These are phyloP conservation scores for Styela plicata DNA, from an alignment of 23 tunicate genomes.

Conservation along the genomic window DNA sequence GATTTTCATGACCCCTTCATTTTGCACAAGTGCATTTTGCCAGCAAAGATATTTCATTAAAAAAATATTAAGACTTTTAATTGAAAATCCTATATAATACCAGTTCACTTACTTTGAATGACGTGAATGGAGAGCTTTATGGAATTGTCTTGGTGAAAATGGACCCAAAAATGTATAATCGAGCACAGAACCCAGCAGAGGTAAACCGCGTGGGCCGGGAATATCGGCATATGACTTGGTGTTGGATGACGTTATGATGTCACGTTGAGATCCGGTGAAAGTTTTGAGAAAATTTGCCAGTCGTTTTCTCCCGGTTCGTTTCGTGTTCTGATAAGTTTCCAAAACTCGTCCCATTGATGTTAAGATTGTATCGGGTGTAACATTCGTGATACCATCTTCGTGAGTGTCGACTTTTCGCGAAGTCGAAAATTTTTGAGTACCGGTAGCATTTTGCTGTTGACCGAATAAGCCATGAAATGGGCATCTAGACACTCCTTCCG, in stretches of 20 bases:
- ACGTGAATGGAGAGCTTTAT: conserved; percentile 52
- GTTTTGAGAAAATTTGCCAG: not conserved
- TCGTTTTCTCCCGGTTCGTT: not conserved
- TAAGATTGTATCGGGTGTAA: not conserved
- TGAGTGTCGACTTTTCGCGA: not conserved
- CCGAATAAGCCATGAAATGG: not conserved
- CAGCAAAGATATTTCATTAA: not conserved
- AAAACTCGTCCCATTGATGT: not conserved
- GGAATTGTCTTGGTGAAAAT: conserved; percentile 61
- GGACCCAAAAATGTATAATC: conserved; percentile 70
- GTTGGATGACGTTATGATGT: not conserved
- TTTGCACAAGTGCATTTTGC: no score
- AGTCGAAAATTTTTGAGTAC: not conserved
- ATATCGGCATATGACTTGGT: conserved; percentile 41
- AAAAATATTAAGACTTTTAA: not conserved
- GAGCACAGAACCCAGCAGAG: conserved; percentile 71
- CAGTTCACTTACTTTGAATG: conserved; percentile 44
- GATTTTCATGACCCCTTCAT: no score
- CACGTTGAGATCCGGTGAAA: not conserved
- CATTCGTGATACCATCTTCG: not conserved
- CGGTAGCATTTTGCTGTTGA: not conserved
- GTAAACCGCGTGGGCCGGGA: conserved; percentile 80
- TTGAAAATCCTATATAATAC: not conserved
- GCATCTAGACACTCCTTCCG: not conserved
- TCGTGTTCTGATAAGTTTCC: not conserved